These are phyloP conservation scores for Suillia variegata DNA, from an alignment of 2,888 invertebrate genomes.

Conservation along the genomic window DNA sequence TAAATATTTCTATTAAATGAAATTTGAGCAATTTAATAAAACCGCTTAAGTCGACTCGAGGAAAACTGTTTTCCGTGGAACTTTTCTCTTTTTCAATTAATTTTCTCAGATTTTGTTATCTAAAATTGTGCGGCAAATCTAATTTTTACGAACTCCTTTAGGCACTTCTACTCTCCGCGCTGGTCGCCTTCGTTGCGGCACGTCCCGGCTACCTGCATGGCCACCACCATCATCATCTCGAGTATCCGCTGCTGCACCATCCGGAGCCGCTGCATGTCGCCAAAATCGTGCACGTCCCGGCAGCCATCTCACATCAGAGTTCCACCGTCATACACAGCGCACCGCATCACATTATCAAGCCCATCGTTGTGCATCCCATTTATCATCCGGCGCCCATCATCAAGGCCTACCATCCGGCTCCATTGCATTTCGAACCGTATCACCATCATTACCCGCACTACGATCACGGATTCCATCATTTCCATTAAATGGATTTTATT, in stretches of 20 bases:
- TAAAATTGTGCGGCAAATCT: no score
- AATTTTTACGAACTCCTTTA: no score
- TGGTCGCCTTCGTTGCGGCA: conserved; percentile 40
- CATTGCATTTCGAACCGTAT: conserved; percentile 43
- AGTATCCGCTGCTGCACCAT: conserved; percentile 32
- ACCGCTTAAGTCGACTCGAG: no score
- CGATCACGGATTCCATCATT: conserved; percentile 38
- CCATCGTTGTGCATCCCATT: conserved; percentile 53
- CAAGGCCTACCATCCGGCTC: conserved; percentile 49
- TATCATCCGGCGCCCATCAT: conserved; percentile 55
- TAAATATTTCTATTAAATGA: no score
- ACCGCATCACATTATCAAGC: conserved; percentile 54
- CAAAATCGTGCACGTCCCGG: conserved; percentile 52
- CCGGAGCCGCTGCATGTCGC: conserved; percentile 50
- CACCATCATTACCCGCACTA: conserved; percentile 40
- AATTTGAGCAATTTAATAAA: no score
- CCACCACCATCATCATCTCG: conserved; percentile 48
- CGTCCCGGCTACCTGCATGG: conserved; percentile 57
- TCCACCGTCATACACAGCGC: conserved; percentile 56
- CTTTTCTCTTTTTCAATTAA: no score
- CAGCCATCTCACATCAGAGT: conserved; percentile 57
- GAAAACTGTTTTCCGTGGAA: no score
- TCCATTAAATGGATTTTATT: conserved; percentile 41
- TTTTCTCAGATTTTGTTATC: no score
- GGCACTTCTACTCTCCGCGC: conserved; percentile 37